Conservation (phyloP, 2,113 vertebrate species). For the Pungitius pungitius region DNA sequence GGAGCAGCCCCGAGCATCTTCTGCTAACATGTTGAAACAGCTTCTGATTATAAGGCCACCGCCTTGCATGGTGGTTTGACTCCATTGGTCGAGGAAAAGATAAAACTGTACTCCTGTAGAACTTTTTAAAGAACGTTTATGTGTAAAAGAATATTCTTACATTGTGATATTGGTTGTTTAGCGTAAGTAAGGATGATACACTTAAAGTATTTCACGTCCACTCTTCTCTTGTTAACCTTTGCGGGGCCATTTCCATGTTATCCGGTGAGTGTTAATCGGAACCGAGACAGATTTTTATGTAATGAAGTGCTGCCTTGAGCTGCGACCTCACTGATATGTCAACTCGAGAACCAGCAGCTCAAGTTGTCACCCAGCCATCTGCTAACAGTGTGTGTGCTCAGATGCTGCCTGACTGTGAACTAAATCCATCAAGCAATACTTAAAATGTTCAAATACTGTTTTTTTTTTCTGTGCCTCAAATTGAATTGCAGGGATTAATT, state of each 20-base stretch:
- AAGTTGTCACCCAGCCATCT: constrained; percentile 68
- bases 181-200: background rate
- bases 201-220: background rate
- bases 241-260: constrained; percentile 21
- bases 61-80: background rate
- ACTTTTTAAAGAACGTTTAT: background rate
- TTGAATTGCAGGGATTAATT: constrained; percentile 61
- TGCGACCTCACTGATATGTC: constrained; percentile 53
- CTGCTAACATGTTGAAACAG: background rate
- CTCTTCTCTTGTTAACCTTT: background rate
- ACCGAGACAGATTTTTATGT: constrained; percentile 35
- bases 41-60: background rate
- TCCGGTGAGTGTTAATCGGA: constrained; percentile 34
- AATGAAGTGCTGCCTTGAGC: constrained; percentile 60
- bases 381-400: constrained; percentile 43
- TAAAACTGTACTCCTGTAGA: background rate
- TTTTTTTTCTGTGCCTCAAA: constrained; percentile 44
- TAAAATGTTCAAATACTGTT: constrained; percentile 49
- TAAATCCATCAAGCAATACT: constrained; percentile 44
- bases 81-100: background rate
- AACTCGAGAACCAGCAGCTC: constrained; percentile 58
- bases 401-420: constrained; percentile 34
- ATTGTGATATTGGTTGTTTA: background rate
- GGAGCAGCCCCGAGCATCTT: background rate
- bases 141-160: background rate